A percentile compares a stretch with the other conserved stretches of the same genome.
Conservation (phyloP, 1,140 invertebrate species). For the Drosophila trapezifrons region DNA sequence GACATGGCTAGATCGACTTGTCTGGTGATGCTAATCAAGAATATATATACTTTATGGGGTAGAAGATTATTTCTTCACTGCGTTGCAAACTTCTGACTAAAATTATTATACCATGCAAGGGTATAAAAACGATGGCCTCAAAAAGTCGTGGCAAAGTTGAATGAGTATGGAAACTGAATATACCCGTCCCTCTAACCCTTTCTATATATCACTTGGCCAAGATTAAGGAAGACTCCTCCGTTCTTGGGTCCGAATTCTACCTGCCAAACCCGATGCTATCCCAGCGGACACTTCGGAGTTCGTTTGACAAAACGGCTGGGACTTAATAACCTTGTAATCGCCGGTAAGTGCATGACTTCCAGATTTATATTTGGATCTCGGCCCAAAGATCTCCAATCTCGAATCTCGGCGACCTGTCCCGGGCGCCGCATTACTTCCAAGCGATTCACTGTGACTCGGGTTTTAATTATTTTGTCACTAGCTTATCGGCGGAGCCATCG, state of each 20-base stretch:
- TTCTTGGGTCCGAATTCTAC: conserved; percentile 4
- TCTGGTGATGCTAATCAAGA: too few relatives aligned
- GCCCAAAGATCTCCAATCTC: not conserved
- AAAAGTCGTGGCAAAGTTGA: too few relatives aligned
- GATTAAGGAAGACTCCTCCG: not conserved
- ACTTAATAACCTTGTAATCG: conserved; percentile 50
- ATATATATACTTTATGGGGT: too few relatives aligned
- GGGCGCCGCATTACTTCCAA: too few relatives aligned
- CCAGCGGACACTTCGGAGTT: conserved; percentile 9
- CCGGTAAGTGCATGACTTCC: conserved; percentile 72
- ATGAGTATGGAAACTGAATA: too few relatives aligned
- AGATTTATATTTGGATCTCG: conserved; percentile 45
- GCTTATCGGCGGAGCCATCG: conserved; percentile 66
- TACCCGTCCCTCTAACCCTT: too few relatives aligned
- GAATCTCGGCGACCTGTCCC: conserved; percentile 3
- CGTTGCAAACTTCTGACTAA: too few relatives aligned
- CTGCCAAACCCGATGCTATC: conserved; percentile 18
- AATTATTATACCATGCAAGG: too few relatives aligned
- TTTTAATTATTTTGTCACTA: conserved; percentile 84
- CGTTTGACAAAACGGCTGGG: conserved; percentile 52
- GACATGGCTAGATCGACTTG: too few relatives aligned
- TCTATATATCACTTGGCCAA: not conserved
- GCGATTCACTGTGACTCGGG: conserved; percentile 40
- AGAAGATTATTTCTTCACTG: too few relatives aligned
- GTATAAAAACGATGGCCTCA: too few relatives aligned